These are phyloP conservation scores for Calliopsis andreniformis DNA, from an alignment of 1,140 invertebrate genomes.

Conservation along the genomic window DNA sequence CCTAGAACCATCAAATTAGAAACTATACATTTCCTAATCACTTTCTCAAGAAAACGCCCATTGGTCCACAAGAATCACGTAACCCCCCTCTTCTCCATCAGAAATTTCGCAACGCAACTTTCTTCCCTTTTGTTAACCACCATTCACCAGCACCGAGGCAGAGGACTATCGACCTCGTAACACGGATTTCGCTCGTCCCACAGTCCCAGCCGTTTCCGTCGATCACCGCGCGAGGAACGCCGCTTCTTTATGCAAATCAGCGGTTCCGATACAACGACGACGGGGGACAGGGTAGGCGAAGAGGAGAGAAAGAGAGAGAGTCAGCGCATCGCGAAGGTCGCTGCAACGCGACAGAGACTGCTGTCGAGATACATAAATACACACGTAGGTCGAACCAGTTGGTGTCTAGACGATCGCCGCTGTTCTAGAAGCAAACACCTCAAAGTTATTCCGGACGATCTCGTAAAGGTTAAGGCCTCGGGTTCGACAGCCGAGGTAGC, in stretches of 20 bases:
- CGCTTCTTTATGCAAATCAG: constrained; percentile 19
- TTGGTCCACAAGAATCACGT: no score
- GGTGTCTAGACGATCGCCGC: constrained; percentile 42
- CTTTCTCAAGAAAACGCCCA: no score
- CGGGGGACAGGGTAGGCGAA: no score
- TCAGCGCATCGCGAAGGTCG: constrained; percentile 17
- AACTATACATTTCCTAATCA: no score
- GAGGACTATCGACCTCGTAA: constrained; percentile 19
- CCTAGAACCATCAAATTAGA: no score
- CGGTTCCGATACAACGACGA: not conserved
- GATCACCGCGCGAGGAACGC: not conserved
- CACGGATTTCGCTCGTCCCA: constrained; percentile 2
- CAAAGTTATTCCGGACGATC: constrained; percentile 48
- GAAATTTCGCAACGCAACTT: no score
- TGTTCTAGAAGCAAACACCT: constrained; percentile 50
- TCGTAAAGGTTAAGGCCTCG: constrained; percentile 65
- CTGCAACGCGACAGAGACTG: not conserved
- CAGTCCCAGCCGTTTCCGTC: not conserved
- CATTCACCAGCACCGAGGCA: no score
- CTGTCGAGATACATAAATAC: not conserved
- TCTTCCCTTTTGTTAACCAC: no score
- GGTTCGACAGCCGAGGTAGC: constrained; percentile 57
- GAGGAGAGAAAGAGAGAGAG: constrained; percentile 23
- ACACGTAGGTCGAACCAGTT: constrained; percentile 35
- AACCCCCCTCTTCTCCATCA: no score